Conservation (phyloP, 2,113 vertebrate genomes). For the Hippolais icterina region DNA sequence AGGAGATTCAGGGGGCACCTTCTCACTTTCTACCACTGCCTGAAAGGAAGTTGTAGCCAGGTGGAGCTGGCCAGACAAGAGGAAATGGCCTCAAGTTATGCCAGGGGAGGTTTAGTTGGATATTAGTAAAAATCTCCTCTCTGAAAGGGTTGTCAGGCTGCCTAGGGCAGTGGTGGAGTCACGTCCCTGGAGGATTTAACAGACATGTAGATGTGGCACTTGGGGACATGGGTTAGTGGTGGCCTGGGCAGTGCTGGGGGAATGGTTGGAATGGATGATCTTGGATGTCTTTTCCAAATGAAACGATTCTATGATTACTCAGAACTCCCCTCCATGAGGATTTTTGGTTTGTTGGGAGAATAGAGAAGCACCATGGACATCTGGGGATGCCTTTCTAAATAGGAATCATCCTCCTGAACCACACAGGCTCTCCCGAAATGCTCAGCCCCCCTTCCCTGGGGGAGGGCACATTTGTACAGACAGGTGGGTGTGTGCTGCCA, state of each 20-base stretch:
- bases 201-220: background rate
- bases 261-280: background rate
- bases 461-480: fast-evolving
- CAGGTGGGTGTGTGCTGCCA: background rate
- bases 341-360: background rate
- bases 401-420: background rate
- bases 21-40: background rate
- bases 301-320: fast-evolving
- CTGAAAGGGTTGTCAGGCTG: background rate
- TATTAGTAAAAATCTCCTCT: background rate
- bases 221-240: background rate
- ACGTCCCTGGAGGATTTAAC: background rate
- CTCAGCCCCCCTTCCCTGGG: background rate
- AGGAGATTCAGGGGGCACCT: background rate
- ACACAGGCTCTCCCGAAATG: background rate
- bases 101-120: background rate
- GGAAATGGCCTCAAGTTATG: background rate
- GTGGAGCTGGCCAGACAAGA: background rate
- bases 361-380: background rate
- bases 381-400: background rate
- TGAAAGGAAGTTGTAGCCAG: background rate
- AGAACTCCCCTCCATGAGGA: background rate
- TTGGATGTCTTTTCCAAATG: background rate
- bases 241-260: background rate
- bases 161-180: background rate